Conservation (phyloP, 1,140 invertebrate genomes). For the Drosophila bocki region DNA sequence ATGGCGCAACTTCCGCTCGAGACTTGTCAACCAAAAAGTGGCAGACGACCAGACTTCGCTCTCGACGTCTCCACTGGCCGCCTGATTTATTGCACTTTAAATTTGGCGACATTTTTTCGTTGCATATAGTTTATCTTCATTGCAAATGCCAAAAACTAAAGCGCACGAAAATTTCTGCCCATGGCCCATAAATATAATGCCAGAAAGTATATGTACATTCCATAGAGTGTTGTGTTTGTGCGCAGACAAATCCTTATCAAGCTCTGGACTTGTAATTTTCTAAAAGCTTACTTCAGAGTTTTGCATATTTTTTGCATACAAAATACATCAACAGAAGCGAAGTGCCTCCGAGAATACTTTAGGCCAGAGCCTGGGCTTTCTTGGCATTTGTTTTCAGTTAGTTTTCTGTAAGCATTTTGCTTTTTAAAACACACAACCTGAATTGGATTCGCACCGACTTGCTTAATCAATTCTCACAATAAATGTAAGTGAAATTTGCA, state of each 20-base stretch:
- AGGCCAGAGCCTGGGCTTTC: slow-evolving; percentile 8
- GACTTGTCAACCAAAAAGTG: slow-evolving; percentile 57
- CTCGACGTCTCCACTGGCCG: slow-evolving; percentile 49
- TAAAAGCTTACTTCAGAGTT: slow-evolving; percentile 71
- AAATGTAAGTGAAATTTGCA: neutral
- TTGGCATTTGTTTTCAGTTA: slow-evolving; percentile 26
- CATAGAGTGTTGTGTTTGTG: slow-evolving; percentile 11
- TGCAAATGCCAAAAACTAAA: slow-evolving; percentile 72
- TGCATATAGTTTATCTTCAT: slow-evolving; percentile 81
- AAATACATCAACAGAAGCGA: slow-evolving; percentile 55
- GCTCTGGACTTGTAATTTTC: slow-evolving; percentile 72
- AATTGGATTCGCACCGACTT: too few relatives aligned
- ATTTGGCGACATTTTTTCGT: slow-evolving; percentile 68
- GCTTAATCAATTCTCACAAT: neutral
- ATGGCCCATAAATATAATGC: slow-evolving; percentile 31
- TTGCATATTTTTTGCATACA: slow-evolving; percentile 76
- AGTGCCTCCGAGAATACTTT: slow-evolving; percentile 2
- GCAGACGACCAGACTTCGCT: slow-evolving; percentile 49
- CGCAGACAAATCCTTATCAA: slow-evolving; percentile 35
- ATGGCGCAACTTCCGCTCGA: slow-evolving; percentile 71
- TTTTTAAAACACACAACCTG: slow-evolving; percentile 7
- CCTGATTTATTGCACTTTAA: slow-evolving; percentile 80
- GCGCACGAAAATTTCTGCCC: slow-evolving; percentile 26
- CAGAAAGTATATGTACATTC: slow-evolving; percentile 16
- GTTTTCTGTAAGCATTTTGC: neutral